Base-by-base conservation (phyloP, 2,888 invertebrate genomes). In the Andrena flavipes region DNA sequence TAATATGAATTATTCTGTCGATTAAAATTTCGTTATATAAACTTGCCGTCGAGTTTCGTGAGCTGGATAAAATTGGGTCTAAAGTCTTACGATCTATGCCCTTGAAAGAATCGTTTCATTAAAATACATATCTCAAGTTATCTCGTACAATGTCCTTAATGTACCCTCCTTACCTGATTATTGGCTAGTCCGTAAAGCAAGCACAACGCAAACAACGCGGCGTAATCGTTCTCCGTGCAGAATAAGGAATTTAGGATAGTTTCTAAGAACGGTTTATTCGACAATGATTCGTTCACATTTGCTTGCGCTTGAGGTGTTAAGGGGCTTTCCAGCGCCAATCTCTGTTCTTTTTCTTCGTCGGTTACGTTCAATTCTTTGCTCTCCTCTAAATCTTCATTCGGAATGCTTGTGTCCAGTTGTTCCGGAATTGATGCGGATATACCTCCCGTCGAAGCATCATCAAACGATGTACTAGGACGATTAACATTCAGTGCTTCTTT, bases 221-320 rank as follows among this genome's bases (percentile, higher is more conserved):
- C 96, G 93, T 99, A 99, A 95, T 99, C 99, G 94, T 99, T 99
- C 92, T 99, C 98, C 13, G 95, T 95, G 92, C 98, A 98, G 91
- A 98, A 97, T 87, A 99, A 95, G 0, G 98, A 97, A 89, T 97
- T 97, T 80, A 99, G 95, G 67, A 99, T 96, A 5, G 98, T 97
- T 93, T 98, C 98, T 87, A 99, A 95, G 94, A 99, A 99, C 0
- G 98, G 97, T 90, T 97, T 96, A 86, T 95, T 96, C 29, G 95
- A 94, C 64, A 96, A 94, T 56, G 95, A 95, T 77, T 92, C 94
- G 33, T 83, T 70, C 62, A 85, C 69, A 56, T 85, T 86, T 33
- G 82, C 87, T 69, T 89, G 87, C 10, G 87, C 80, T 69, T 85
- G 89, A 71, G 84, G 86, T 20, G 78, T 82, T 71, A 92, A 85